phyloP scores from a whole-genome alignment of 2,888 invertebrate genomes.

The Linnaemya tessellans region DNA sequence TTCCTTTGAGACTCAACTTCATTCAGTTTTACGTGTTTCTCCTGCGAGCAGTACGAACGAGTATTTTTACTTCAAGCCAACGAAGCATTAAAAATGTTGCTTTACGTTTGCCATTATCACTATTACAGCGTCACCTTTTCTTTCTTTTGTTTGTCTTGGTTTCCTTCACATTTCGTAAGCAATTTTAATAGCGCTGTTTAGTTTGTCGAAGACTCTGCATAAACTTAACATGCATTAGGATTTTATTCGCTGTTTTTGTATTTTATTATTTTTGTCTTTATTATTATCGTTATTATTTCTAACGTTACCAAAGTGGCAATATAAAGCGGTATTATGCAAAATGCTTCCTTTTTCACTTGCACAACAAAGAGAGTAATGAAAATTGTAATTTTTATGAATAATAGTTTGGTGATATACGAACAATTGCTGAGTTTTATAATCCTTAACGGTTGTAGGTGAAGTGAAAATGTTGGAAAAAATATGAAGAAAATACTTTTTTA shows the following conservation, averaged over 20 bases:
- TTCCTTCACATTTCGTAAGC: conserved; percentile 1
- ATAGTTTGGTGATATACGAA: conserved; percentile 12
- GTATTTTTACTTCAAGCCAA: not conserved
- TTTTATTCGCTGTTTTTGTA: not conserved
- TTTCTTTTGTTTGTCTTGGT: not conserved
- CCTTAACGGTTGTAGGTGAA: not conserved
- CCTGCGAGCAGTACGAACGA: too few species aligned
- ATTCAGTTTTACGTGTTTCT: not conserved
- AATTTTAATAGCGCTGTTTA: conserved; percentile 12
- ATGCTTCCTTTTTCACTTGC: conserved; percentile 11
- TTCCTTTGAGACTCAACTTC: not conserved
- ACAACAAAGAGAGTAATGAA: not conserved
- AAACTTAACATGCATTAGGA: conserved; percentile 30
- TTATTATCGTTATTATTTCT: not conserved
- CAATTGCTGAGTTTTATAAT: not conserved
- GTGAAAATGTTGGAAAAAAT: not conserved
- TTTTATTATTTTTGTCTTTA: not conserved
- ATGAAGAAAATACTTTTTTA: not conserved
- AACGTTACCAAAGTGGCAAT: conserved; percentile 25
- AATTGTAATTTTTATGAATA: conserved; percentile 16
- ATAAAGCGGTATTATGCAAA: conserved; percentile 39
- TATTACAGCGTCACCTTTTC: not conserved
- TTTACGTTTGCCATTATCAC: not conserved
- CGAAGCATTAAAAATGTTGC: not conserved
- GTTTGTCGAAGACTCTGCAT: conserved; percentile 31